Percentiles rank a stretch among this genome's conserved stretches.
Evolutionary conservation across 1,140 invertebrate genomes (phyloP).

Genomic region (Psilanteris sp.): DNA sequence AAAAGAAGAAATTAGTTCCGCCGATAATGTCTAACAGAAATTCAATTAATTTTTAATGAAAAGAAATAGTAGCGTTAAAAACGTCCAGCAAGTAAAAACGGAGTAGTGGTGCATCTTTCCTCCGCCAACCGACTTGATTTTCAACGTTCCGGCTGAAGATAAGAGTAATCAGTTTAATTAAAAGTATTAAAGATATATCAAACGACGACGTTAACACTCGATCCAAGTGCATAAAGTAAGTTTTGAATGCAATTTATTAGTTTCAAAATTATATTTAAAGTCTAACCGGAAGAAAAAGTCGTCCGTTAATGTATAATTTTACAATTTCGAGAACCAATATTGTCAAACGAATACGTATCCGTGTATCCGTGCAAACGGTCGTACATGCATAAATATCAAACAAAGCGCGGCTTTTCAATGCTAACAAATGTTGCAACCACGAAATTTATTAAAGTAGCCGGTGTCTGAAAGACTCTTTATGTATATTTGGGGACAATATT

Average conservation of each 20-base stretch:
- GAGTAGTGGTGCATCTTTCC: slow-evolving; percentile 10
- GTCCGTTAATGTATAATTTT: slow-evolving; percentile 3
- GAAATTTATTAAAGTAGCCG: slow-evolving; percentile 14
- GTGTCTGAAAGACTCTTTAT: neutral
- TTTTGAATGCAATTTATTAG: slow-evolving; percentile 27
- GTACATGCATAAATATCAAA: too few species aligned
- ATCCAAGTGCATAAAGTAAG: slow-evolving; percentile 13
- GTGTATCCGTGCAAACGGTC: too few species aligned
- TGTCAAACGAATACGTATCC: too few species aligned
- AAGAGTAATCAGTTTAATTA: slow-evolving; percentile 51
- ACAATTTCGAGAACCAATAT: too few species aligned
- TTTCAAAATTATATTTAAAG: slow-evolving; percentile 8
- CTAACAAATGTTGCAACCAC: too few species aligned
- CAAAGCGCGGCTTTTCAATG: too few species aligned
- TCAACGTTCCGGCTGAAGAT: slow-evolving; percentile 21
- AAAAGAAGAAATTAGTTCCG: slow-evolving; percentile 17
- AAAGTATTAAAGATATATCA: slow-evolving; percentile 40
- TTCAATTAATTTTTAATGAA: slow-evolving; percentile 45
- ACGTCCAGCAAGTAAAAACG: slow-evolving; percentile 11
- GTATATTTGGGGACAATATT: slow-evolving; percentile 10
- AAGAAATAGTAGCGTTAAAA: slow-evolving; percentile 23
- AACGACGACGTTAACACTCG: slow-evolving; percentile 6
- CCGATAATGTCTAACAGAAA: slow-evolving; percentile 41
- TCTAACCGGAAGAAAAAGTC: slow-evolving; percentile 2
- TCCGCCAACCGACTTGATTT: slow-evolving; percentile 19